phyloP scores from a whole-genome alignment of 2,888 invertebrate species.

The Drosophila neutralis region DNA sequence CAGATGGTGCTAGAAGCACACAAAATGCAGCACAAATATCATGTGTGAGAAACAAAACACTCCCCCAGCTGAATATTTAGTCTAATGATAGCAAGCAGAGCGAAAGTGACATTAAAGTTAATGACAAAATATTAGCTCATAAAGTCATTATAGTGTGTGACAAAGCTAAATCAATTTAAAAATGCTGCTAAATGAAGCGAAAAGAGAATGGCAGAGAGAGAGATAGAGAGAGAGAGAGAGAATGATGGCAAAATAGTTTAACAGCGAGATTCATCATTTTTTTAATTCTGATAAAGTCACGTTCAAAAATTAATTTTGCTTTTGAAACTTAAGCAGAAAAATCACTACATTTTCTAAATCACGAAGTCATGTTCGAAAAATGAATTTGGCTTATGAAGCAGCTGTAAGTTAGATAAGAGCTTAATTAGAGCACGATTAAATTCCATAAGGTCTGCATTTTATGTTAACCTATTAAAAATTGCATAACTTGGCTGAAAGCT shows the following conservation, averaged over 20 bases:
- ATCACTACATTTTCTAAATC: background rate
- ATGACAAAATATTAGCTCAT: background rate
- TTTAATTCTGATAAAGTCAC: background rate
- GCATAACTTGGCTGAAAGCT: background rate
- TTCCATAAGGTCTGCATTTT: background rate
- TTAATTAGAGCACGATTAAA: background rate
- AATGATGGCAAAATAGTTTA: background rate
- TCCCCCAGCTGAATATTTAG: background rate
- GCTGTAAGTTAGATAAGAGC: background rate
- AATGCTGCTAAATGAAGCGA: background rate
- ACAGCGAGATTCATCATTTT: background rate
- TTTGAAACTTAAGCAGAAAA: background rate
- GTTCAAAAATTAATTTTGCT: background rate
- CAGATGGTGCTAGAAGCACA: background rate
- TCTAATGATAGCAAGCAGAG: background rate
- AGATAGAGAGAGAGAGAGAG: too few relatives aligned
- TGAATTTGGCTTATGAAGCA: background rate
- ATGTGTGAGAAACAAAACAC: slow-evolving; percentile 6
- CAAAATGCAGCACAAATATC: background rate
- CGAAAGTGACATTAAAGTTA: background rate
- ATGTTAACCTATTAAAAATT: background rate
- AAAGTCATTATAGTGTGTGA: slow-evolving; percentile 3
- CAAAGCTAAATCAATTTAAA: background rate
- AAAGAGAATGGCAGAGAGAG: background rate
- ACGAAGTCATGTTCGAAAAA: background rate